phyloP scores from a whole-genome alignment of 2,797 vertebrate species.

The Lates japonicus region DNA sequence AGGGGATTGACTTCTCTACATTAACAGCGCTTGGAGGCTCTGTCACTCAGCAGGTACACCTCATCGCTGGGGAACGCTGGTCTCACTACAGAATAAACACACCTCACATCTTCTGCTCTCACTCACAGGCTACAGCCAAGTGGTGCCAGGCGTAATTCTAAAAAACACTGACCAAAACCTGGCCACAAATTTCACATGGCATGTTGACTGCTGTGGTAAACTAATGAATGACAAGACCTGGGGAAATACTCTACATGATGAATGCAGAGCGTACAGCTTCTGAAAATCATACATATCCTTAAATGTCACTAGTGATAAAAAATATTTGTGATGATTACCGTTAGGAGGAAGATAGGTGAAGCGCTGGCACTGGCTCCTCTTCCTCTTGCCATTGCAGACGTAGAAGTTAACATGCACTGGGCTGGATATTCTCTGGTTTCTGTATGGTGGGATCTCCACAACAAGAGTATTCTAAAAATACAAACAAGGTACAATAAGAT shows the following conservation, averaged over 20 bases:
- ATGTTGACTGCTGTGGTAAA: slow-evolving; percentile 56
- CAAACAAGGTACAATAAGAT: slow-evolving; percentile 12
- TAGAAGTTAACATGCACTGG: slow-evolving; percentile 96
- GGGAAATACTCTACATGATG: slow-evolving; percentile 47
- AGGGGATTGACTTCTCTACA: slow-evolving; percentile 72
- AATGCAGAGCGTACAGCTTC: slow-evolving; percentile 24
- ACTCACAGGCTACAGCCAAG: slow-evolving; percentile 51
- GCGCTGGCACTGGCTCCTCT: slow-evolving; percentile 96
- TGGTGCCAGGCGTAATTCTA: slow-evolving; percentile 38
- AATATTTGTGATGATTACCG: slow-evolving; percentile 83
- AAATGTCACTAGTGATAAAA: slow-evolving; percentile 30
- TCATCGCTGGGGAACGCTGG: slow-evolving; percentile 75
- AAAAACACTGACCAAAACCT: slow-evolving; percentile 31
- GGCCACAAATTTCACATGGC: slow-evolving; percentile 44
- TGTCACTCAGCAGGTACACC: slow-evolving; percentile 82
- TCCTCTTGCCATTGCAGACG: slow-evolving; percentile 97
- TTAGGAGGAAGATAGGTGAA: slow-evolving; percentile 97
- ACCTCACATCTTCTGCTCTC: slow-evolving; percentile 67
- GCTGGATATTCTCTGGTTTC: slow-evolving; percentile 94
- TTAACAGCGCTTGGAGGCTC: slow-evolving; percentile 78
- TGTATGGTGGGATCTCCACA: slow-evolving; percentile 96
- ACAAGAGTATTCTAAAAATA: slow-evolving; percentile 89
- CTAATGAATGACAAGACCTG: slow-evolving; percentile 48
- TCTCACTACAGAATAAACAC: slow-evolving; percentile 78
- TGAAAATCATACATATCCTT: slow-evolving; percentile 8